Evolutionary conservation across 2,797 vertebrate genomes (phyloP).

Genomic region (Paguma larvata): DNA sequence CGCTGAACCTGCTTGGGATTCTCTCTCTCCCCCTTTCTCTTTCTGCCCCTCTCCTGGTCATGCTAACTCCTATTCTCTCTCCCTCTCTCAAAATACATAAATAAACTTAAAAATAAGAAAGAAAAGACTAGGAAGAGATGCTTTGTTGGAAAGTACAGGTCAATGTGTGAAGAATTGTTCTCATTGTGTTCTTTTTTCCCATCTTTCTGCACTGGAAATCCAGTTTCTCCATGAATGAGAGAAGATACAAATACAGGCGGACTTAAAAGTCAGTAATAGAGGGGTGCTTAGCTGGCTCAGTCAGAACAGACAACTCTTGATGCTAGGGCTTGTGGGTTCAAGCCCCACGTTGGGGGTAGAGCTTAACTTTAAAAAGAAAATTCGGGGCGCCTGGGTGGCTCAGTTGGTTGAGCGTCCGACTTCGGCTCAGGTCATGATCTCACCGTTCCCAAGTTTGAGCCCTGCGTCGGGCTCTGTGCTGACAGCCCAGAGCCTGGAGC

Average conservation of each 20-base stretch:
- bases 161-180: background rate
- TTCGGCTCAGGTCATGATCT: no score
- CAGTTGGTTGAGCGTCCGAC: no score
- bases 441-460: no score
- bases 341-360: background rate
- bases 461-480: no score
- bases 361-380: background rate
- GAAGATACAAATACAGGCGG: background rate
- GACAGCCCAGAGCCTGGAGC: no score
- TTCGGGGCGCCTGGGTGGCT: background rate
- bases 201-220: background rate
- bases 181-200: background rate
- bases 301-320: background rate
- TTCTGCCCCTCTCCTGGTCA: no score
- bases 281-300: background rate
- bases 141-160: background rate
- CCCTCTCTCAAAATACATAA: no score
- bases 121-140: no score
- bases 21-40: no score
- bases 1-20: no score
- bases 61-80: no score
- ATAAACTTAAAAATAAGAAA: no score
- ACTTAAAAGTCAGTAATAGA: background rate
- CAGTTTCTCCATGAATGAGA: fast-evolving
- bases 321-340: background rate